A percentile compares a stretch with the other conserved stretches of the same genome.
Evolutionary conservation across 1,140 invertebrate genomes (phyloP).

Genomic region (Leptinotarsa lineolata): DNA sequence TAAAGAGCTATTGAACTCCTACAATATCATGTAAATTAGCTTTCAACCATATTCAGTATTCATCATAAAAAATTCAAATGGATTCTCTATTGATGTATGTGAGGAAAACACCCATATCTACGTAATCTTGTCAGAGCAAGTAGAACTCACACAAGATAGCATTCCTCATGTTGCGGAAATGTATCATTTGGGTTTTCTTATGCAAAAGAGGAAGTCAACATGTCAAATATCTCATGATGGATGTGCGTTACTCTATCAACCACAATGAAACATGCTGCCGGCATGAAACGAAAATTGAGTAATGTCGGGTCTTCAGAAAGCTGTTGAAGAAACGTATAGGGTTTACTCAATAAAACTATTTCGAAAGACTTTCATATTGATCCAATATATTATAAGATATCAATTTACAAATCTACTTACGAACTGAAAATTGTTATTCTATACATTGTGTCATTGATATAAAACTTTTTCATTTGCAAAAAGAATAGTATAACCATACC

Average conservation of each 20-base stretch:
- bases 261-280: not conserved
- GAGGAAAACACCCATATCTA: not conserved
- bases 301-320: not conserved
- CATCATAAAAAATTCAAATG: not conserved
- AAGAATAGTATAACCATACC: too few relatives aligned
- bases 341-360: not conserved
- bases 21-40: too few relatives aligned
- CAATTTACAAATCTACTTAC: too few relatives aligned
- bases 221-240: conserved; percentile 15
- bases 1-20: too few relatives aligned
- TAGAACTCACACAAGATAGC: not conserved
- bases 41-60: too few relatives aligned
- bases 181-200: conserved; percentile 20
- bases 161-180: conserved; percentile 15
- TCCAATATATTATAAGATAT: too few relatives aligned
- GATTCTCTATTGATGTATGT: not conserved
- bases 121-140: conserved; percentile 14
- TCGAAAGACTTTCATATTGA: too few relatives aligned
- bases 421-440: too few relatives aligned
- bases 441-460: too few relatives aligned
- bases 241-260: not conserved
- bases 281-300: not conserved
- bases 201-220: conserved; percentile 18
- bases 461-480: too few relatives aligned
- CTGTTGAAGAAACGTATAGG: not conserved